Evolutionary conservation across 2,888 invertebrate species (phyloP).

Genomic region (Slavum lentiscoides): DNA sequence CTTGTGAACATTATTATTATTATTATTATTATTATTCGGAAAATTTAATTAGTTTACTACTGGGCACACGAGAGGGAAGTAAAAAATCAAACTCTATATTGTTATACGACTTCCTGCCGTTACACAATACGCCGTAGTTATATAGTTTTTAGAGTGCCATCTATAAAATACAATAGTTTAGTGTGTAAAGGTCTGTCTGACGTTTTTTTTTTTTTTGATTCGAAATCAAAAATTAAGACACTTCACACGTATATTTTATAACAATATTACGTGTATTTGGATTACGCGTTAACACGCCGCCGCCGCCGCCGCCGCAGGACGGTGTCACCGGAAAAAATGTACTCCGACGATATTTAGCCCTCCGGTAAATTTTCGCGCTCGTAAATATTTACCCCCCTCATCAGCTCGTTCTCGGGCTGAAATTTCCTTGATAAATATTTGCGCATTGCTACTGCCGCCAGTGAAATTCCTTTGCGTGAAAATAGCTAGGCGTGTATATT

Average conservation of each 20-base stretch:
- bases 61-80: background rate
- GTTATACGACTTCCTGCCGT: conserved; percentile 1
- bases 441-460: too few relatives aligned
- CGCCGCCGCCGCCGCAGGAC: too few relatives aligned
- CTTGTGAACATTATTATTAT: conserved; percentile 4
- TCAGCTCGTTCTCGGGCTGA: too few relatives aligned
- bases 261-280: too few relatives aligned
- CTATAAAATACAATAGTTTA: background rate
- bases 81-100: background rate
- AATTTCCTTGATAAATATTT: too few relatives aligned
- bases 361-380: too few relatives aligned
- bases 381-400: too few relatives aligned
- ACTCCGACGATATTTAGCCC: too few relatives aligned
- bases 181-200: background rate
- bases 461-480: too few relatives aligned
- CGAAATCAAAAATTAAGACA: background rate
- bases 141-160: background rate
- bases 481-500: too few relatives aligned
- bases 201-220: background rate
- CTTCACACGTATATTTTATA: background rate
- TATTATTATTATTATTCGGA: background rate
- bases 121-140: background rate
- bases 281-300: too few relatives aligned
- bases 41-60: background rate
- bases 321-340: too few relatives aligned